Evolutionary conservation across 2,113 vertebrate species (phyloP).

Genomic region (Lipotes vexillifer): DNA sequence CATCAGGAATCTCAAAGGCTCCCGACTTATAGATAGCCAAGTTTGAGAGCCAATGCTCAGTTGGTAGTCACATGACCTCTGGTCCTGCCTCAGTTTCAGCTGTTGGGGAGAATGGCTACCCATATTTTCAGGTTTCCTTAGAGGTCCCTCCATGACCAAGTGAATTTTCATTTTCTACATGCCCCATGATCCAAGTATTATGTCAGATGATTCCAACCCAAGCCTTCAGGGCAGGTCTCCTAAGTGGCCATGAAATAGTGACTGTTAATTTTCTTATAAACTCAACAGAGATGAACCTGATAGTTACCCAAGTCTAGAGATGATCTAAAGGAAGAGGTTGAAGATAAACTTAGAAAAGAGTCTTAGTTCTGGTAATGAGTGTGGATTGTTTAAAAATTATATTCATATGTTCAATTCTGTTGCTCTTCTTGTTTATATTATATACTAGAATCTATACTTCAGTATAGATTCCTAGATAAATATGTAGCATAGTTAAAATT

Average conservation of each 20-base stretch:
- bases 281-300: background rate
- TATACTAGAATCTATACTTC: background rate
- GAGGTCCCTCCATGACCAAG: background rate
- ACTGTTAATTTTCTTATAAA: background rate
- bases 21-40: background rate
- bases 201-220: background rate
- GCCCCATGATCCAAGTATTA: background rate
- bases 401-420: background rate
- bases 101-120: background rate
- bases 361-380: background rate
- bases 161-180: background rate
- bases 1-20: background rate
- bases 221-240: background rate
- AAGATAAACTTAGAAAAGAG: background rate
- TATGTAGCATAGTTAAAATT: background rate
- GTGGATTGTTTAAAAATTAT: background rate
- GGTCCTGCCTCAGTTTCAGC: background rate
- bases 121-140: background rate
- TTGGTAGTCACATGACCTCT: background rate
- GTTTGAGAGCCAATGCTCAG: background rate
- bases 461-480: background rate
- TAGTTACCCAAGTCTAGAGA: background rate
- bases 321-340: background rate
- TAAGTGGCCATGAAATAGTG: background rate
- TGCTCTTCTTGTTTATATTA: background rate